These are phyloP conservation scores for Neodiprion virginianus DNA, from an alignment of 1,140 invertebrate species.

Conservation along the genomic window DNA sequence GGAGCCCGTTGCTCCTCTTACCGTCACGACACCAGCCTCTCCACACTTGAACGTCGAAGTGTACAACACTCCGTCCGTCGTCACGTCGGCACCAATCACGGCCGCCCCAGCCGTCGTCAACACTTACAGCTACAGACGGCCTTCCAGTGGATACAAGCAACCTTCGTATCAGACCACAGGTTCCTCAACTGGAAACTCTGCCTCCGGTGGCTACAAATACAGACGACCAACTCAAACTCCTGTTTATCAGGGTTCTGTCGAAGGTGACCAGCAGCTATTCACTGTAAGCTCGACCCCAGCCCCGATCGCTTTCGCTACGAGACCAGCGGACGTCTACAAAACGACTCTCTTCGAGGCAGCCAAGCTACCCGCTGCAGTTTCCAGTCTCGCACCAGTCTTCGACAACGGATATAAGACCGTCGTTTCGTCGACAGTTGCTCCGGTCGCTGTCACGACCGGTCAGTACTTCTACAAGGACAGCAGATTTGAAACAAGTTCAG, in stretches of 20 bases:
- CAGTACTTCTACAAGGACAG: constrained; percentile 24
- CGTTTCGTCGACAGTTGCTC: constrained; percentile 33
- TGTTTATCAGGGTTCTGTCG: not conserved
- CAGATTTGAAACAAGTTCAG: constrained; percentile 24
- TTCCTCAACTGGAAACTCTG: not conserved
- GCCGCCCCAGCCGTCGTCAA: constrained; percentile 15
- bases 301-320: constrained; percentile 41
- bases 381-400: constrained; percentile 38
- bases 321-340: constrained; percentile 38
- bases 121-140: constrained; percentile 27
- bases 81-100: constrained; percentile 15
- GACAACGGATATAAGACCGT: constrained; percentile 40
- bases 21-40: constrained; percentile 35
- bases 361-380: constrained; percentile 33
- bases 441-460: constrained; percentile 25
- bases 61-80: constrained; percentile 33
- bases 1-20: constrained; percentile 13
- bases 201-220: constrained; percentile 17
- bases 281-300: constrained; percentile 32
- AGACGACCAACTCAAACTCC: constrained; percentile 10
- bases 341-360: constrained; percentile 39
- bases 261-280: constrained; percentile 23
- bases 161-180: not conserved
- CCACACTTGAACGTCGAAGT: constrained; percentile 40
- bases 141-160: not conserved